Percentiles rank a stretch among this genome's conserved stretches.
Conservation (phyloP, 2,797 vertebrate species). For the Danio tinwini region DNA sequence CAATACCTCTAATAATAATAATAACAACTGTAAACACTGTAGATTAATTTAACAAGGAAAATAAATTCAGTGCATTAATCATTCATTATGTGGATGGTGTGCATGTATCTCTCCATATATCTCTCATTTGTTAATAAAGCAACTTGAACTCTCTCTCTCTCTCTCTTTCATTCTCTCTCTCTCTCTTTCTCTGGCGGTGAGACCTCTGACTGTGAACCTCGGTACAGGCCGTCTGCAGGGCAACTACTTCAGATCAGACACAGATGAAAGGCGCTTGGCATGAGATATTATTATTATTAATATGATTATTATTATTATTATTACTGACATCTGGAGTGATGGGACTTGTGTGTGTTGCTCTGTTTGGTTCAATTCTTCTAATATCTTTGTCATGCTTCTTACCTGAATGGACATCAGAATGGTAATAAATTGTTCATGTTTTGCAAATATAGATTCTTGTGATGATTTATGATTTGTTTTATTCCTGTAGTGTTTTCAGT, state of each 20-base stretch:
- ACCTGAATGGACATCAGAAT: constrained; percentile 50
- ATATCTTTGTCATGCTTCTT: constrained; percentile 51
- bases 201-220: constrained; percentile 54
- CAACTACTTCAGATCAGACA: constrained; percentile 10
- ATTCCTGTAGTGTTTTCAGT: neutral
- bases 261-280: constrained; percentile 26
- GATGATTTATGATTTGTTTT: neutral
- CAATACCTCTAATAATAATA: too few relatives aligned
- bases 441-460: constrained; percentile 34
- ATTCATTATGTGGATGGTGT: too few relatives aligned
- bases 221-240: constrained; percentile 1
- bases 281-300: constrained; percentile 39
- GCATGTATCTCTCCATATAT: too few relatives aligned
- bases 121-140: too few relatives aligned
- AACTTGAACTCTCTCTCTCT: neutral
- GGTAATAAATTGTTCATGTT: constrained; percentile 57
- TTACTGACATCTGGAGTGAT: constrained; percentile 50
- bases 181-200: neutral
- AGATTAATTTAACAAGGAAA: too few relatives aligned
- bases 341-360: constrained; percentile 45
- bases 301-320: constrained; percentile 42
- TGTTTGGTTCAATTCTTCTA: constrained; percentile 48
- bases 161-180: neutral
- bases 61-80: too few relatives aligned
- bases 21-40: too few relatives aligned